These are phyloP conservation scores for Coecobrya sp. DNA, from an alignment of 2,888 invertebrate genomes.

Conservation along the genomic window DNA sequence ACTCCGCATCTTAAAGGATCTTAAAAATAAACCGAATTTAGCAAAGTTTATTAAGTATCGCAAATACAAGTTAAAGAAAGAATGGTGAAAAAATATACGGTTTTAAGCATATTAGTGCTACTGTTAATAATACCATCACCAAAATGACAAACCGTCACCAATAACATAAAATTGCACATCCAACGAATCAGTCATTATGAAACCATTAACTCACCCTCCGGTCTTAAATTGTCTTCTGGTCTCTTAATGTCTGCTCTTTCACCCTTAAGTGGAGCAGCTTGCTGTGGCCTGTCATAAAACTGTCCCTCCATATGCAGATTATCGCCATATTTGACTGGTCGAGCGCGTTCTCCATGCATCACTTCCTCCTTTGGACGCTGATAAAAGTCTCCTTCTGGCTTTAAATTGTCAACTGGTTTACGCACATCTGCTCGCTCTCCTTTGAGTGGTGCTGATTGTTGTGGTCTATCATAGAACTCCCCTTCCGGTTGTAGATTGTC, in stretches of 20 bases:
- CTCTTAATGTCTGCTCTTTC: conserved; percentile 37
- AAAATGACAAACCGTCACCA: too few relatives aligned
- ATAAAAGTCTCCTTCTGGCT: conserved; percentile 89
- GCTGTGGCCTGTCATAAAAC: conserved; percentile 89
- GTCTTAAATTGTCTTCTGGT: conserved; percentile 88
- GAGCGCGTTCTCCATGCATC: conserved; percentile 87
- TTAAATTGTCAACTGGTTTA: conserved; percentile 88
- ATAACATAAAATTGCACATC: too few relatives aligned
- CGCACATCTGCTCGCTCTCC: conserved; percentile 38
- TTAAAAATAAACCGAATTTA: too few relatives aligned
- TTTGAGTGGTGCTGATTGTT: conserved; percentile 87
- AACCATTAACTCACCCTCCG: conserved; percentile 89
- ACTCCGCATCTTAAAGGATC: too few relatives aligned
- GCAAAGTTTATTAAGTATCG: too few relatives aligned
- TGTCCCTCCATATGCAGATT: conserved; percentile 89
- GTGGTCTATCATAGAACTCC: conserved; percentile 90
- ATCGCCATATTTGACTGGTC: conserved; percentile 85
- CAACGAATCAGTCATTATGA: background rate
- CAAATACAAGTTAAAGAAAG: too few relatives aligned
- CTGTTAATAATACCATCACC: too few relatives aligned
- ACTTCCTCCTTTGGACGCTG: conserved; percentile 66
- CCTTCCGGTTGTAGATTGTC: conserved; percentile 91
- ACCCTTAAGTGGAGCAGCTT: conserved; percentile 87
- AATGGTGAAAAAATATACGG: too few relatives aligned
- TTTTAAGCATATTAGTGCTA: too few relatives aligned